Conservation (phyloP, 92 coral and sea anemone genomes). For the Porites lobata region DNA sequence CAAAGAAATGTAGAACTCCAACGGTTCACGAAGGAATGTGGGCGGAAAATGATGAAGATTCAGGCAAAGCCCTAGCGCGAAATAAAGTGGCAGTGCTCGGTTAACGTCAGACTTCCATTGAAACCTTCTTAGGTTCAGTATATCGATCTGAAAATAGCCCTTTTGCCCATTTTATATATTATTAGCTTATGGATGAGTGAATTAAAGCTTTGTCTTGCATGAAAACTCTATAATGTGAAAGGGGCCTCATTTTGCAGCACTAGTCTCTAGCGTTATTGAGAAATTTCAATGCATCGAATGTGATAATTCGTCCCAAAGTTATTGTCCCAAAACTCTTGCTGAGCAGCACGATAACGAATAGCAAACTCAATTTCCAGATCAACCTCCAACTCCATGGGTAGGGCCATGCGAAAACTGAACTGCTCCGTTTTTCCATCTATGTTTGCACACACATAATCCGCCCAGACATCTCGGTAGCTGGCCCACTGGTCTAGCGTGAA, state of each 20-base stretch:
- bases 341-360: conserved; percentile 56
- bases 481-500: conserved; percentile 77
- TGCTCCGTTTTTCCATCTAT: conserved; percentile 76
- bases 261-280: not conserved
- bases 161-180: no score
- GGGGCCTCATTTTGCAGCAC: not conserved
- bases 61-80: no score
- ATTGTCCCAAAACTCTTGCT: conserved; percentile 82
- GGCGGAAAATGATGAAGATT: no score
- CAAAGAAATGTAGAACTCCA: no score
- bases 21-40: no score
- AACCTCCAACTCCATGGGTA: conserved; percentile 53
- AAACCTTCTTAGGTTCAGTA: no score
- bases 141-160: no score
- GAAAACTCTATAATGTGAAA: no score
- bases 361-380: conserved; percentile 68
- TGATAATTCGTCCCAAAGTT: conserved; percentile 61
- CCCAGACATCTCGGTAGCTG: conserved; percentile 71
- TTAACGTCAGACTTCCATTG: no score
- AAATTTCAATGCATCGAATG: conserved; percentile 18
- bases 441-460: conserved; percentile 76
- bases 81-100: no score
- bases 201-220: no score
- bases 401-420: conserved; percentile 76
- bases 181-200: no score